phyloP scores from a whole-genome alignment of 2,888 invertebrate genomes.

The Tetragonisca angustula region DNA sequence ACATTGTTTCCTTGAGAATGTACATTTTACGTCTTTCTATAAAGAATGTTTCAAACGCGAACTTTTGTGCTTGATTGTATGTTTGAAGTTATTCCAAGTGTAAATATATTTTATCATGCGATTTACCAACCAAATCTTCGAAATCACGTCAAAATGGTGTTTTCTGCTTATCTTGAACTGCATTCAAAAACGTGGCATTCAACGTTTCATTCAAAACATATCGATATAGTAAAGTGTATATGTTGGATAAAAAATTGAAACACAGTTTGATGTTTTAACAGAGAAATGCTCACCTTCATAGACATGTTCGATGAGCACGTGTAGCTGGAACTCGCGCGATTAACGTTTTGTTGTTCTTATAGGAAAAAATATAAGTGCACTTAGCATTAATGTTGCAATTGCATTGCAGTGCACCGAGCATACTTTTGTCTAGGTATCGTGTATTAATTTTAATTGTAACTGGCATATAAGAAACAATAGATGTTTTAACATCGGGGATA shows the following conservation, averaged over 20 bases:
- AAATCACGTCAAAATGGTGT: not conserved
- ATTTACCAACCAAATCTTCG: not conserved
- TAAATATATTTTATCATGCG: not conserved
- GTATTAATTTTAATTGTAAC: slow-evolving; percentile 48
- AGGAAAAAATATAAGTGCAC: slow-evolving; percentile 17
- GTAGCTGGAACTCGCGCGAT: slow-evolving; percentile 18
- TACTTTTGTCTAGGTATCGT: slow-evolving; percentile 39
- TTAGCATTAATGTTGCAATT: slow-evolving; percentile 51
- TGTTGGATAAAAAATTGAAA: not conserved
- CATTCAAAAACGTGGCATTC: not conserved
- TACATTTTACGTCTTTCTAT: not conserved
- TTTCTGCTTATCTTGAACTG: slow-evolving; percentile 1
- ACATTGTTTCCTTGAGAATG: not conserved
- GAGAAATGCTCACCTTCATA: slow-evolving; percentile 68
- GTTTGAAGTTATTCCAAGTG: not conserved
- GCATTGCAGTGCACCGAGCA: slow-evolving; percentile 46
- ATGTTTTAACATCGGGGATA: slow-evolving; percentile 18
- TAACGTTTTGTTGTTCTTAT: slow-evolving; percentile 24
- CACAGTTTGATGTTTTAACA: slow-evolving; percentile 15
- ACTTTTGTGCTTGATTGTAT: not conserved
- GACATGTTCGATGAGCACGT: slow-evolving; percentile 64
- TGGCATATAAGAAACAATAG: slow-evolving; percentile 3
- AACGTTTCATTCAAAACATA: slow-evolving; percentile 35
- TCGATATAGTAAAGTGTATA: not conserved
- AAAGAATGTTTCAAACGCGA: not conserved